Evolutionary conservation across 1,140 invertebrate genomes (phyloP).

Genomic region (Subanguina moxae): DNA sequence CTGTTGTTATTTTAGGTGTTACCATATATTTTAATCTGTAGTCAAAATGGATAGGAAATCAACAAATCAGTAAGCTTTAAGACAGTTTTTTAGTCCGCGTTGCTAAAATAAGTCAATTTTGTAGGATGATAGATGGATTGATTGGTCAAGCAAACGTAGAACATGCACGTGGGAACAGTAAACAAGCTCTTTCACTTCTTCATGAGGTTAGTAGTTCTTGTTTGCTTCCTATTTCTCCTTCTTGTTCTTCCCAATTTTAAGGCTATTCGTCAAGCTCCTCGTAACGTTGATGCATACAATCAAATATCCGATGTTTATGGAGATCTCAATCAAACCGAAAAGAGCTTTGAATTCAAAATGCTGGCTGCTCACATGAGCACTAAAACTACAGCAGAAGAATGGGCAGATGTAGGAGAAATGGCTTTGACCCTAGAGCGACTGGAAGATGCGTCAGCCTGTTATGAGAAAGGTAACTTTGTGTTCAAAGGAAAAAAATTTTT

Average conservation of each 20-base stretch:
- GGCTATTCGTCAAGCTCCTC: slow-evolving; percentile 50
- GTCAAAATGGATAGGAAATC: background rate
- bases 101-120: slow-evolving; percentile 7
- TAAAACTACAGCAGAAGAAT: slow-evolving; percentile 49
- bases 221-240: background rate
- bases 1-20: too few relatives aligned
- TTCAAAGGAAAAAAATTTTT: too few relatives aligned
- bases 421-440: slow-evolving; percentile 39
- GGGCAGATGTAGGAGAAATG: slow-evolving; percentile 50
- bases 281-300: slow-evolving; percentile 50
- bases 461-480: slow-evolving; percentile 42
- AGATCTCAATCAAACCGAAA: slow-evolving; percentile 38
- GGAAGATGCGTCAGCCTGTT: slow-evolving; percentile 52
- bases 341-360: slow-evolving; percentile 49
- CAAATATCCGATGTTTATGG: slow-evolving; percentile 51
- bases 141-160: slow-evolving; percentile 54
- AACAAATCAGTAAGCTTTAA: background rate
- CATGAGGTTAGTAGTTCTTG: slow-evolving; percentile 31
- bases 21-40: too few relatives aligned
- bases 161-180: slow-evolving; percentile 38
- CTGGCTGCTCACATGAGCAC: slow-evolving; percentile 46
- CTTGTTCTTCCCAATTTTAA: slow-evolving; percentile 30
- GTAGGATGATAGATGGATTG: slow-evolving; percentile 44
- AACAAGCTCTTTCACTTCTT: slow-evolving; percentile 45
- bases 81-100: too few relatives aligned